Evolutionary conservation across 2,888 invertebrate genomes (phyloP), one percentile per base, ranked within the genome.

Genomic region (Acleris sparsana): DNA sequence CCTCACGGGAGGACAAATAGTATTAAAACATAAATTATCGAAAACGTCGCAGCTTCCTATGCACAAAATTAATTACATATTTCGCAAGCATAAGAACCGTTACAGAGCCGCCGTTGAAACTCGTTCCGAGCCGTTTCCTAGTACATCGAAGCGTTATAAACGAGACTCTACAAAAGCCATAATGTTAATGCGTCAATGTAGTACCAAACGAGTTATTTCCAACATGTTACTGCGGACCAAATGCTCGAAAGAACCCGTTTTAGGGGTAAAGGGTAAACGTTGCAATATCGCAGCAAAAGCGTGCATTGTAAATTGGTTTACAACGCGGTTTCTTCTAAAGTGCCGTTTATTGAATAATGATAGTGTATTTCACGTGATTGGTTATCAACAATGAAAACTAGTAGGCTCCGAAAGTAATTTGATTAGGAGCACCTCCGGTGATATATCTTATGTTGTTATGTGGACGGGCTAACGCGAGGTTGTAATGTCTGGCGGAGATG

Each of bases 41-140:
- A 77, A 77, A 80, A 80, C 76, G 74, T 72, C 76, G 72, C 74
- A 72, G 79, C 77, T 84, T 80, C 78, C 84, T 87, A 84, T 83
- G 80, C 79, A 76, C 83, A 84, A 88, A 88, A 89, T 88, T 85
- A 89, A 88, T 89, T 86, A 87, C 81, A 82, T 80, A 82, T 82
- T 83, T 78, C 75, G 75, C 75, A 75, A 73, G 73, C 75, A 73
- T 79, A 84, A 79, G 80, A 72, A 13, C 39, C 39, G 39, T 39
- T 39, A 39, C 39, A 39, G 4, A 13, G 39, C 9, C 13, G 13
- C 39, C 39, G 39, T 39, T 39, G 13, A 13, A 39, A 39, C 13
- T 39, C 11, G 13, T 39, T 13, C 13, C 39, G 4, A 39, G 39
- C 13, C 3, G 39, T 39, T 13, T 39, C 39, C 39, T 39, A 39